phyloP scores from a whole-genome alignment of 2,797 vertebrate species.

The Pristis pectinata region DNA sequence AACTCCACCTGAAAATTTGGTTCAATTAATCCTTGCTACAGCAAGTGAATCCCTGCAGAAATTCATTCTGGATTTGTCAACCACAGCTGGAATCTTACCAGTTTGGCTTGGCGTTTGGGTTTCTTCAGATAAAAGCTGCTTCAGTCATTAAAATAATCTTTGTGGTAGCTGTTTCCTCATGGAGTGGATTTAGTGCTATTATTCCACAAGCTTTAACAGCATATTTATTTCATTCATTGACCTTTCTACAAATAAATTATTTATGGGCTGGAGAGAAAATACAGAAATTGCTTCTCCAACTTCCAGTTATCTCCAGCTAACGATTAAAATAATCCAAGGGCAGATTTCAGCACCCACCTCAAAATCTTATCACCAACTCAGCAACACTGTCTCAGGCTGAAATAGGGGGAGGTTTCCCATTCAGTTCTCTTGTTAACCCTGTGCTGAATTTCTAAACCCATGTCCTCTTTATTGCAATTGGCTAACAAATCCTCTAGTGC shows the following conservation, averaged over 20 bases:
- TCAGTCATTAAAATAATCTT: neutral
- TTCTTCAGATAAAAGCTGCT: neutral
- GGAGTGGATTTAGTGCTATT: neutral
- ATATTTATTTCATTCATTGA: neutral
- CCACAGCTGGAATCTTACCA: neutral
- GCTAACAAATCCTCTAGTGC: no score
- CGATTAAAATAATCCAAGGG: neutral
- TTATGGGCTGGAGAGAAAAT: neutral
- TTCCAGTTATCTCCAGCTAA: neutral
- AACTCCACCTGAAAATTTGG: neutral
- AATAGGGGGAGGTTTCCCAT: neutral
- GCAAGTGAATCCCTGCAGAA: neutral
- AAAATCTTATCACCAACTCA: neutral
- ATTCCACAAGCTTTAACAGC: neutral
- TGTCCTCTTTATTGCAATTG: neutral
- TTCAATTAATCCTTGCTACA: neutral
- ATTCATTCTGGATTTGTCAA: neutral
- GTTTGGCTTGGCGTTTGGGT: neutral
- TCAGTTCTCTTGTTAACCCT: neutral
- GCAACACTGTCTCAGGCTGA: neutral
- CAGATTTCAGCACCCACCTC: neutral
- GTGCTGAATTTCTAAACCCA: neutral
- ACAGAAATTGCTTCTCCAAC: neutral
- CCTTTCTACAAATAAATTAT: neutral
- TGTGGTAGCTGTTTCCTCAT: neutral